phyloP scores from a whole-genome alignment of 2,888 invertebrate species.

The Lepidonotus clava region DNA sequence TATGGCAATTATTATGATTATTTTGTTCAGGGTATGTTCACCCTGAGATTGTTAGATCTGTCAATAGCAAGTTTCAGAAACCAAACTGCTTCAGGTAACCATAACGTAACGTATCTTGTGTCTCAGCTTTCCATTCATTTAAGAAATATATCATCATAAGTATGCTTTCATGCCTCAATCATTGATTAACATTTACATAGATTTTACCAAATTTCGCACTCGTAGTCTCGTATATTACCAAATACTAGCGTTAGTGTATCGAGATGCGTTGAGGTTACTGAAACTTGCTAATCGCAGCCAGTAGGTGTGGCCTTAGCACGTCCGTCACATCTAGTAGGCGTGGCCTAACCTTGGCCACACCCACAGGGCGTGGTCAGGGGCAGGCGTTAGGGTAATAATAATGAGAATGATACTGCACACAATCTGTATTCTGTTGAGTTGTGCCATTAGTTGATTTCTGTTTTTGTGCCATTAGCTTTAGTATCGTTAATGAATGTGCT shows the following conservation, averaged over 20 bases:
- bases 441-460: conserved; percentile 1
- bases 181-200: too few relatives aligned
- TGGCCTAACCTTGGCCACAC: neutral
- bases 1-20: neutral
- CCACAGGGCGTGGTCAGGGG: neutral
- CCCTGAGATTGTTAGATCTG: conserved; percentile 39
- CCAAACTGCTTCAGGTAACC: too few relatives aligned
- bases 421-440: neutral
- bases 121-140: too few relatives aligned
- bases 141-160: too few relatives aligned
- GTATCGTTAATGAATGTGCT: conserved; percentile 29
- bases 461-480: conserved; percentile 45
- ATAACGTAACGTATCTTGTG: too few relatives aligned
- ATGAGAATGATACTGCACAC: neutral
- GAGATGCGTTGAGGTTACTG: too few relatives aligned
- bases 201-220: too few relatives aligned
- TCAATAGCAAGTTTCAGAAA: too few relatives aligned
- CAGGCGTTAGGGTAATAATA: neutral
- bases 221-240: too few relatives aligned
- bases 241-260: too few relatives aligned
- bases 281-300: too few relatives aligned
- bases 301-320: neutral
- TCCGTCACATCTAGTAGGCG: neutral
- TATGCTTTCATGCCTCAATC: too few relatives aligned
- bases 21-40: neutral